Percentiles rank a stretch among this genome's conserved stretches.
phyloP scores from a whole-genome alignment of 2,113 vertebrate species.

The Dolichallabes microphthalmus region DNA sequence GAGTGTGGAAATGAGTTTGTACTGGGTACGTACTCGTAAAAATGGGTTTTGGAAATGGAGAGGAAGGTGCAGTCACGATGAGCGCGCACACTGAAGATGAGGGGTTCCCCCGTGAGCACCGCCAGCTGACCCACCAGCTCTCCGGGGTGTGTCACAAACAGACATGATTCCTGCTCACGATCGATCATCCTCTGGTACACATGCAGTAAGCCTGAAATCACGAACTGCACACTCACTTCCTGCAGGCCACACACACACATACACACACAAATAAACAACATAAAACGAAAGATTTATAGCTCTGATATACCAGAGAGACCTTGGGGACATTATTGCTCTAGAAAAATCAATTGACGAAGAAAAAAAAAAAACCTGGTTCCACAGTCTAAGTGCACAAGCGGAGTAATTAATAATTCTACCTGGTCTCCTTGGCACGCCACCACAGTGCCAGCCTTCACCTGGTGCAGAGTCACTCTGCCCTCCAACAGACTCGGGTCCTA shows the following conservation, averaged over 20 bases:
- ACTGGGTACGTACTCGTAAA: constrained; percentile 84
- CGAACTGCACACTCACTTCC: constrained; percentile 88
- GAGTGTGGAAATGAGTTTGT: neutral
- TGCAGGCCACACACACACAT: constrained; percentile 54
- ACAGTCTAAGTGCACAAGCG: constrained; percentile 27
- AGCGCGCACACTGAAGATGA: constrained; percentile 89
- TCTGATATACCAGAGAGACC: neutral
- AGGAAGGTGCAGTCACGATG: constrained; percentile 91
- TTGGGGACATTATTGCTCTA: neutral
- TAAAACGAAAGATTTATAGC: neutral
- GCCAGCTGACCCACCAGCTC: constrained; percentile 93
- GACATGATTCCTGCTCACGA: constrained; percentile 85
- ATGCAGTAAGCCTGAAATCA: constrained; percentile 87
- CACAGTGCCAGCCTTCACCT: constrained; percentile 83
- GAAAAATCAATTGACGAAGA: neutral
- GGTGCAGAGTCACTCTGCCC: constrained; percentile 82
- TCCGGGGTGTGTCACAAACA: constrained; percentile 87
- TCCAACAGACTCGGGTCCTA: constrained; percentile 82
- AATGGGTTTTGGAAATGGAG: constrained; percentile 89
- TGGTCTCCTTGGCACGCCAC: constrained; percentile 90
- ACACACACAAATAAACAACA: constrained; percentile 6
- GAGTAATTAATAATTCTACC: constrained; percentile 65
- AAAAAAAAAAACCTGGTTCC: neutral
- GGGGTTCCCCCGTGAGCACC: constrained; percentile 89
- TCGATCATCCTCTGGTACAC: constrained; percentile 92